These are phyloP conservation scores for Watsonalla cultraria DNA, from an alignment of 2,888 invertebrate species.

Conservation along the genomic window DNA sequence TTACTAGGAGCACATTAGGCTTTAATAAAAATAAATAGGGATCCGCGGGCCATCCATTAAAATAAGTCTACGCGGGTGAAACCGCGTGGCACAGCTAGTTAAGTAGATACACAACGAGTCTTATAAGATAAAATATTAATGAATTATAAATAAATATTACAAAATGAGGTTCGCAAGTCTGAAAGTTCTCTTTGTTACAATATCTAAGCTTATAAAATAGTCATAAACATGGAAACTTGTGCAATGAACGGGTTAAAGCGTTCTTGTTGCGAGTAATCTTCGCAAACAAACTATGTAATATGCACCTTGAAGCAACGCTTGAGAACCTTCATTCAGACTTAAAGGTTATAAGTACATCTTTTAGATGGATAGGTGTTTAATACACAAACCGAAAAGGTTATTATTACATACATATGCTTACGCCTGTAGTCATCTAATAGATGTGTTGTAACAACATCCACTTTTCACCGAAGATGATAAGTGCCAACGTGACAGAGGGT, in stretches of 20 bases:
- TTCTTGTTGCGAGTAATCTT: constrained; percentile 5
- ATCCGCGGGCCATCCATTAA: too few species aligned
- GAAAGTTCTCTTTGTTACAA: constrained; percentile 15
- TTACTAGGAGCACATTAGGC: too few species aligned
- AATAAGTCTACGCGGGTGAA: too few species aligned
- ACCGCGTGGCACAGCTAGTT: too few species aligned
- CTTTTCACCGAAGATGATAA: too few species aligned
- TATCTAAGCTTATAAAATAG: constrained; percentile 20
- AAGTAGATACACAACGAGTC: too few species aligned
- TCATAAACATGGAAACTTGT: constrained; percentile 9
- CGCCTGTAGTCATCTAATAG: too few species aligned
- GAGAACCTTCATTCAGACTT: background rate
- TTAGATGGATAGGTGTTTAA: background rate
- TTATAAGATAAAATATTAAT: constrained; percentile 15
- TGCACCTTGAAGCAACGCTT: background rate
- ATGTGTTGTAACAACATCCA: too few species aligned
- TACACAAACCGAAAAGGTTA: too few species aligned
- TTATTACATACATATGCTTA: too few species aligned
- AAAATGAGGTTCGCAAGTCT: constrained; percentile 16
- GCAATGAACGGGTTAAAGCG: constrained; percentile 1
- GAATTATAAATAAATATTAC: constrained; percentile 5
- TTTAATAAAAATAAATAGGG: too few species aligned
- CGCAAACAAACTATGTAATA: background rate
- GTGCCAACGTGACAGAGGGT: too few species aligned
- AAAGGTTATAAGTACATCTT: background rate